Evolutionary conservation across 2,888 invertebrate genomes (phyloP).

Genomic region (Dendrolimus pini): DNA sequence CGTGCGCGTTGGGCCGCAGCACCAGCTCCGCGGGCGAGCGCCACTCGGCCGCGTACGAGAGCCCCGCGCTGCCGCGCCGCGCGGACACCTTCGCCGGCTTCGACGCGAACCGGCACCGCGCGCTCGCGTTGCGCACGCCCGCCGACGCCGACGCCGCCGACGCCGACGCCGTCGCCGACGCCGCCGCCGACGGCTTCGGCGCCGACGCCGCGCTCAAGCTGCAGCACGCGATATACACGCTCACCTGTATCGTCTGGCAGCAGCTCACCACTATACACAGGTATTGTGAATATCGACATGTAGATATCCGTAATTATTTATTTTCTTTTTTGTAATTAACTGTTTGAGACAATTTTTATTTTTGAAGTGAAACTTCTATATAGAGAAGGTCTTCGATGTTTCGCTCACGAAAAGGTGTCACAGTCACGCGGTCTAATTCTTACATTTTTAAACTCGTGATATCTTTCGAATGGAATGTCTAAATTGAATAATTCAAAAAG

Average conservation of each 20-base stretch:
- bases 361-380: too few relatives aligned
- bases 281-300: conserved; percentile 33
- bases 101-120: conserved; percentile 73
- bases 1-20: conserved; percentile 90
- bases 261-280: conserved; percentile 92
- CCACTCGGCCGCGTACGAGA: conserved; percentile 89
- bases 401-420: too few relatives aligned
- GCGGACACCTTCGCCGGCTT: conserved; percentile 98
- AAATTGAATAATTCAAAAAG: too few relatives aligned
- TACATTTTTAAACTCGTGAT: too few relatives aligned
- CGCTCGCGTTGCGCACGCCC: conserved; percentile 44
- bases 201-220: conserved; percentile 85
- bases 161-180: conserved; percentile 4
- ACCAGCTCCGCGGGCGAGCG: conserved; percentile 96
- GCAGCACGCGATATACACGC: conserved; percentile 91
- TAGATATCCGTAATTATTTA: background rate
- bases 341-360: too few relatives aligned
- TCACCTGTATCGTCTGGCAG: conserved; percentile 91
- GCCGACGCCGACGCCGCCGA: conserved; percentile 38
- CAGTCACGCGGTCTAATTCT: too few relatives aligned
- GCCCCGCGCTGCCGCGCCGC: conserved; percentile 91
- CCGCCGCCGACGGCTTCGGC: conserved; percentile 8
- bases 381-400: too few relatives aligned
- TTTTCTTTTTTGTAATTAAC: too few relatives aligned
- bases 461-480: too few relatives aligned